Conservation (phyloP, 92 coral and sea anemone species). For the Plumapathes pennacea region DNA sequence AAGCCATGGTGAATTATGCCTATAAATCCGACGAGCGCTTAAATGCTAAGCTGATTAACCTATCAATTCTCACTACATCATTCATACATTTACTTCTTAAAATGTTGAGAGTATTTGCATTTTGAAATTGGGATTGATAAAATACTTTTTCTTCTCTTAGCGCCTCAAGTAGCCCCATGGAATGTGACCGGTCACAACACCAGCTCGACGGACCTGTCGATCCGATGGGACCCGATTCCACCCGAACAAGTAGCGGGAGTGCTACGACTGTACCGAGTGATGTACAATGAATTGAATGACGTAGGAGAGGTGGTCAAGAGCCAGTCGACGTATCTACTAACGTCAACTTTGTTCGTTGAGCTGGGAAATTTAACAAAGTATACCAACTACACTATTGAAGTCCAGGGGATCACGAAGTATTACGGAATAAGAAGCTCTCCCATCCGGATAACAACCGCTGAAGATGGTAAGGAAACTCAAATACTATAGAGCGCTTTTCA, state of each 20-base stretch:
- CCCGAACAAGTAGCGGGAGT: slow-evolving; percentile 60
- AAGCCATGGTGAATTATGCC: no score
- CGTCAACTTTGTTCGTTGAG: slow-evolving; percentile 34
- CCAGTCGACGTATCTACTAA: slow-evolving; percentile 1
- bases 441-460: slow-evolving; percentile 46
- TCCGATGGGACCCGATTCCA: slow-evolving; percentile 62
- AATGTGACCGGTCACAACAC: slow-evolving; percentile 58
- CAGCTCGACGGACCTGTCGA: slow-evolving; percentile 58
- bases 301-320: slow-evolving; percentile 7
- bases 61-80: no score
- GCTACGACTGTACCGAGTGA: slow-evolving; percentile 52
- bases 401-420: slow-evolving; percentile 58
- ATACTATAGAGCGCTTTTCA: no score
- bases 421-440: slow-evolving; percentile 58
- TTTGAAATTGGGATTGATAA: not conserved
- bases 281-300: slow-evolving; percentile 29
- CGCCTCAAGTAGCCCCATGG: slow-evolving; percentile 65
- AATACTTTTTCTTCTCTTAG: slow-evolving; percentile 15
- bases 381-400: slow-evolving; percentile 62
- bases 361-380: slow-evolving; percentile 44
- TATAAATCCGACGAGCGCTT: no score
- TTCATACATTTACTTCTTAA: not conserved
- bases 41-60: no score
- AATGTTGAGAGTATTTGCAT: not conserved
- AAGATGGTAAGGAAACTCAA: slow-evolving; percentile 75